Base-by-base conservation (phyloP, 2,797 vertebrate genomes). In the Alcedo quadribrachys region DNA sequence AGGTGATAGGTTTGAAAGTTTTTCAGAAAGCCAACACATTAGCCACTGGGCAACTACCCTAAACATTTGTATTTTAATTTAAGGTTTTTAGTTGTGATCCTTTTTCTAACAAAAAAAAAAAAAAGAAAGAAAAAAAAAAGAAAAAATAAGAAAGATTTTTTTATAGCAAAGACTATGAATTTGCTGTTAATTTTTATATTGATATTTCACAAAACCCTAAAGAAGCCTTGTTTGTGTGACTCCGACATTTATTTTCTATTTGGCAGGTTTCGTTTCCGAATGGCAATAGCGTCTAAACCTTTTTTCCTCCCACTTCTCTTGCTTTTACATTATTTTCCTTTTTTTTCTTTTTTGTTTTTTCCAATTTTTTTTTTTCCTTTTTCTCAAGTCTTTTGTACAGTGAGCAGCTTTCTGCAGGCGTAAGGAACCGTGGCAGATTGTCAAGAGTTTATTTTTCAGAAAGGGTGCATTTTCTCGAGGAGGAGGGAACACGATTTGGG, bases 11-110 rank as follows among this genome's bases (percentile, higher is more conserved):
- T 90, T 84, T 89, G 96, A 69, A 87, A 48, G 91, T 84, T 92
- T 95, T 96, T 96, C 96, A 94, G 95, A 89, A 94, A 85, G 70
- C 97, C 96, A 95, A 92, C 96, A 80, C 80, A 13, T 97, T 94
- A 93, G 93, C 97, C 97, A 97, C 97, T 96, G 95, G 97, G 98
- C 97, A 97, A 96, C 98, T 98, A 97, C 98, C 98, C 97, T 97
- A 96, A 92, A 85, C 94, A 94, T 97, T 96, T 92, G 97, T 97
- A 94, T 97, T 96, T 97, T 96, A 84, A 96, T 95, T 95, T 97
- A 81, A 94, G 63, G 65, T 94, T 97, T 93, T 97, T 89, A 88
- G 82, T 94, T 95, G 90, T 93, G 88, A 91, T 95, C 94, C 91
- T 97, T 96, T 97, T 97, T 97, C 92, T 97, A 93, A 87, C 76